Evolutionary conservation across 2,888 invertebrate species (phyloP), one percentile per base, ranked within the genome.

Genomic region (Cataglyphis cursor): DNA sequence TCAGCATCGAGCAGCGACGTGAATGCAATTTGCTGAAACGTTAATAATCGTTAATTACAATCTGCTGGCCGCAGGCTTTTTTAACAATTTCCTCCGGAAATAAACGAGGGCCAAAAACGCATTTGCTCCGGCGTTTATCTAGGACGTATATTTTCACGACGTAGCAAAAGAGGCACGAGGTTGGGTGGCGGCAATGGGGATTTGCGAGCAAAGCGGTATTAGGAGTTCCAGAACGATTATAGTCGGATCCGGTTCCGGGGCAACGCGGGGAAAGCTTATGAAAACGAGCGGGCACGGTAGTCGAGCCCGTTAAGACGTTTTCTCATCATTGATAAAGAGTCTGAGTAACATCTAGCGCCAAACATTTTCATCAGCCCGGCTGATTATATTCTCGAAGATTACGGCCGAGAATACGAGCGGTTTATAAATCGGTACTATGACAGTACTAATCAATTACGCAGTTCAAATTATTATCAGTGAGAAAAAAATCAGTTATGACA

Each of bases 181-280:
- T 78, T 76, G 80, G 82, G 73, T n/a, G 62, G 81, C 62, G 82
- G 70, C 78, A 84, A 76, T 66, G 76, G 81, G 76, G 82, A 88
- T 84, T 88, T 81, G 86, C 82, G 68, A 75, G 81, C 38, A 62
- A 78, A 84, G 70, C 70, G 80, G 66, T 66, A 81, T 88, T 85
- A 87, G 84, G 81, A 51, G 81, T 87, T 85, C 70, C 74, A 76
- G 61, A 48, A 75, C 75, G 87, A 87, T 87, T 87, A 87, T 83
- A 65, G 82, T 66, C 62, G 51, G 65, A 51, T 61, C 61, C 6
- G 61, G 28, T 68, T 65, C 59, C 68, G 15, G 64, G 75, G 59
- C 57, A 82, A 62, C 66, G 51, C 24, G 21, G 48, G 64, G 18
- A 65, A 87, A 83, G 68, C 74, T 65, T 35, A 61, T 81, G 85